phyloP scores from a whole-genome alignment of 2,113 vertebrate genomes.

The Rafetus swinhoei region DNA sequence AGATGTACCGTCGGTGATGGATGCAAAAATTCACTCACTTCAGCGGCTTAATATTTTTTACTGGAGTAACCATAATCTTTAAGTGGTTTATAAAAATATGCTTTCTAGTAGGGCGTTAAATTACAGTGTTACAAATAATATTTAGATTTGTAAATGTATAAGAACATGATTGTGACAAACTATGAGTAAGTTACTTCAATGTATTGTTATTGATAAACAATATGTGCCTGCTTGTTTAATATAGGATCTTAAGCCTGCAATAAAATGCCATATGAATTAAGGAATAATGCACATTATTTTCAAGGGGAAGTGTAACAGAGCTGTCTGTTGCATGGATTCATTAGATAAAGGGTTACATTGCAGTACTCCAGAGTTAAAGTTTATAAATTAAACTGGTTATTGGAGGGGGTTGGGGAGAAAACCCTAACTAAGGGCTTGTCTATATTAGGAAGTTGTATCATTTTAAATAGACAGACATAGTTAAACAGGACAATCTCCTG shows the following conservation, averaged over 20 bases:
- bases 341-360: background rate
- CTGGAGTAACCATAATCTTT: background rate
- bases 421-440: background rate
- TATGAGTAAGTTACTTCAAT: background rate
- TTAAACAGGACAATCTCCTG: background rate
- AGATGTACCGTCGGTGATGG: background rate
- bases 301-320: background rate
- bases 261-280: background rate
- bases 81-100: background rate
- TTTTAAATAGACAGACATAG: background rate
- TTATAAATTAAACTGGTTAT: background rate
- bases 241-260: background rate
- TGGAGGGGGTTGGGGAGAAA: background rate
- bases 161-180: fast-evolving
- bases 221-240: fast-evolving
- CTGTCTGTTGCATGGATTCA: background rate
- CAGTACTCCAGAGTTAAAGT: background rate
- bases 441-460: background rate
- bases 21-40: background rate
- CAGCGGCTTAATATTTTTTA: background rate
- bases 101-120: background rate
- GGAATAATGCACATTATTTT: background rate
- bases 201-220: fast-evolving
- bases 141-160: background rate
- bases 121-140: background rate